phyloP scores from a whole-genome alignment of 2,797 vertebrate species.

The Pangasius sanitwongsei region DNA sequence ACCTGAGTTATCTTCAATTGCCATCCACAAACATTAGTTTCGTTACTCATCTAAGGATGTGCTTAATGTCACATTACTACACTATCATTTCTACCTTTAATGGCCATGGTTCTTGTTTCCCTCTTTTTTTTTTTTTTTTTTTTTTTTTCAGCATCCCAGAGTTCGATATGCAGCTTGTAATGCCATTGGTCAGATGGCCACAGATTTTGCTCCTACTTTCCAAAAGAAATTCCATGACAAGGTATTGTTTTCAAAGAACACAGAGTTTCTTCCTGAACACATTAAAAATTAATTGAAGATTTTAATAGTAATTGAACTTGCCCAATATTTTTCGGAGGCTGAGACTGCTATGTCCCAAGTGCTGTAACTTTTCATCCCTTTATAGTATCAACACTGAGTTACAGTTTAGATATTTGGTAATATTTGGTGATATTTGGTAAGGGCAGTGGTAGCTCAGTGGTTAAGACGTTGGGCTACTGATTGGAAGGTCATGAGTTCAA shows the following conservation, averaged over 20 bases:
- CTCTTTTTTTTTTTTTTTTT: not conserved
- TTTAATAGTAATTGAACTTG: not conserved
- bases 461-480: too few species aligned
- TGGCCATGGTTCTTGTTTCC: not conserved
- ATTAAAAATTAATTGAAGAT: not conserved
- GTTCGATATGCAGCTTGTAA: constrained; percentile 98
- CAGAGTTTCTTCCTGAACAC: not conserved
- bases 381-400: not conserved
- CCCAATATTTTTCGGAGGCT: too few species aligned
- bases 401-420: not conserved
- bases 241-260: constrained; percentile 64
- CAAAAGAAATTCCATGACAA: constrained; percentile 99
- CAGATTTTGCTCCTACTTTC: constrained; percentile 97
- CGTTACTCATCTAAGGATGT: not conserved
- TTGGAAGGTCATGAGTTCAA: too few species aligned
- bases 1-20: not conserved
- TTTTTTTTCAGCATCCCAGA: constrained; percentile 84
- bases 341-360: not conserved
- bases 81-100: not conserved
- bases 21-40: not conserved
- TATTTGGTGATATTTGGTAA: too few species aligned
- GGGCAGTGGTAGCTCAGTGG: too few species aligned
- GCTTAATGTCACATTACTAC: not conserved
- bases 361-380: not conserved
- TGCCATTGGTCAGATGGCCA: constrained; percentile 98